Evolutionary conservation across 1,140 invertebrate genomes (phyloP), one percentile per base, ranked within the genome.

Genomic region (Ladona fulva): DNA sequence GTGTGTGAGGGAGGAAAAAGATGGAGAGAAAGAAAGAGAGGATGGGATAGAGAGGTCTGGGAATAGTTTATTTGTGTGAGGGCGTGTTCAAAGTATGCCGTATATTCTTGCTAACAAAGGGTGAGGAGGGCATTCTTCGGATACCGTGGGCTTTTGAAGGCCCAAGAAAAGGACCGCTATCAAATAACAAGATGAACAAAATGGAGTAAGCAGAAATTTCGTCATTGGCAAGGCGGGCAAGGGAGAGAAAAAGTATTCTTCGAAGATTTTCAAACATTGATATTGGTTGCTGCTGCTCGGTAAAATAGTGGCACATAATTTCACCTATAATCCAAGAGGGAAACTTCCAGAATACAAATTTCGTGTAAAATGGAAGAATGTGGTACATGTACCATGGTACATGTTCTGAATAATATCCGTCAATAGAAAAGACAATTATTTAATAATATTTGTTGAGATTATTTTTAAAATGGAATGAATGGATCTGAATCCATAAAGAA

Each of bases 1-100:
- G 44, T 52, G 44, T 52, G 10, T 19, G 44, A 52, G 19, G 10
- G 10, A 52, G 44, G 44, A 52, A 52, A 52, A 52, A 19, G 19
- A 19, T 52, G 19, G 44, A 11, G 44, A 52, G 44, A 52, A 19
- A 52, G 44, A n/a, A n/a, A 11, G 10, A 10, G 44, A 19, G 44
- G 44, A 52, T 52, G 44, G 52, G 52, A 22, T 3, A 66, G n/a
- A 16, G 44, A 10, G 44, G 52, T 22, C 14, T 5, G n/a, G 52
- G 52, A 66, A 66, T 66, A 66, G 52, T 66, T 66, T 66, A 66
- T 66, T 66, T 66, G 52, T 66, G 52, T 22, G 52, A 66, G 52
- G 52, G 52, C 14, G 52, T 16, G n/a, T 66, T 22, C 52, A 12
- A 12, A 3, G 52, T 6, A 66, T 66, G 52, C 14, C 52, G 52